Evolutionary conservation across 2,888 invertebrate species (phyloP), one percentile per base, ranked within the genome.

Genomic region (Anticlea derivata): DNA sequence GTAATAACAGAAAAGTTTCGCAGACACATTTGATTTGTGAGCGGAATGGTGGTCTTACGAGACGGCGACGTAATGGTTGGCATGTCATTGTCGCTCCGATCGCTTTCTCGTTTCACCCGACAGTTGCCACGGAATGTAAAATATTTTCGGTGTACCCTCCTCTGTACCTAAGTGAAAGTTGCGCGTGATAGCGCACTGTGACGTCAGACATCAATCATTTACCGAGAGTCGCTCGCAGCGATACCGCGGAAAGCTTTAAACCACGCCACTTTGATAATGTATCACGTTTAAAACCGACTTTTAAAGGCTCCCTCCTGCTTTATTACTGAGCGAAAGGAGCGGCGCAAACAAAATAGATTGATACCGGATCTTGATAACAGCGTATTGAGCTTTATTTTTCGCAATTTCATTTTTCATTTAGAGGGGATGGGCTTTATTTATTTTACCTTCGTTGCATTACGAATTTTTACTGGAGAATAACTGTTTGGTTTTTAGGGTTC

Each of bases 181-280:
- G 66, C 76, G 72, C 76, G 73, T 81, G 81, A 78, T 76, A 77
- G 75, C 78, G 73, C 64, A 50, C 62, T 68, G 73, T 76, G 79
- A 76, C 80, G 74, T 66, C 66, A 62, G 63, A 72, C 79, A 89
- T 89, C 89, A 86, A 88, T 89, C 88, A 89, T 88, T 83, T 83
- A 88, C 83, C 81, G 70, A 70, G 74, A 77, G 70, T 72, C 78
- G 78, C 75, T 80, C 71, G 73, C 69, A 73, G 70, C 78, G 73
- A 74, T 82, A 87, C 83, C 79, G 72, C 73, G 78, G 77, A 88
- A 88, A 84, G 85, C 88, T 89, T 73, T 87, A 86, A 83, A 78
- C 81, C 73, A 75, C 75, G 76, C 75, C 80, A 76, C 78, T 78
- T 78, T 80, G 71, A 83, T 87, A 87, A 88, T 87, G 83, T 86